Conservation (phyloP, 2,888 invertebrate species). For the Notocelia uddmanniana region DNA sequence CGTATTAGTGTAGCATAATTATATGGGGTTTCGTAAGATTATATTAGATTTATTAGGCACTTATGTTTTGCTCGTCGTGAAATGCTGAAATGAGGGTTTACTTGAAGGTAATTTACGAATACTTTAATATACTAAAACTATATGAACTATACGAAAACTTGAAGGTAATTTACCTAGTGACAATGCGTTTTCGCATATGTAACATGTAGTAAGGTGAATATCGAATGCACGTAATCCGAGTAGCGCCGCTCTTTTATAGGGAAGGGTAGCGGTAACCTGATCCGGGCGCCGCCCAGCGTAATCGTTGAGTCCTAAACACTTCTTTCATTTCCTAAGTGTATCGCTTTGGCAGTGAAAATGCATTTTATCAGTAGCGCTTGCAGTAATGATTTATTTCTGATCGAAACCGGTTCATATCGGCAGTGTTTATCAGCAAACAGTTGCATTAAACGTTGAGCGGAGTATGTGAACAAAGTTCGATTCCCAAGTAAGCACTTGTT, state of each 20-base stretch:
- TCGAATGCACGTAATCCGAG: constrained; percentile 74
- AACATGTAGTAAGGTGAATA: constrained; percentile 53
- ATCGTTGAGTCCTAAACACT: constrained; percentile 60
- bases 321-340: constrained; percentile 82
- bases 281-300: constrained; percentile 70
- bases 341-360: constrained; percentile 65
- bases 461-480: constrained; percentile 39
- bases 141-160: not conserved
- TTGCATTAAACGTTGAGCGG: constrained; percentile 15
- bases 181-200: constrained; percentile 6
- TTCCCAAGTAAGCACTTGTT: constrained; percentile 37
- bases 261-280: constrained; percentile 77
- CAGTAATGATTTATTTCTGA: constrained; percentile 40
- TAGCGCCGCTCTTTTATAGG: constrained; percentile 75
- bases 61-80: too few species aligned
- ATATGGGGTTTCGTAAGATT: not conserved
- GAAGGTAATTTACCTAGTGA: not conserved
- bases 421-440: constrained; percentile 17
- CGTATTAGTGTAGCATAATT: not conserved
- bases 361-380: constrained; percentile 56
- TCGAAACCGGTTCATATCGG: constrained; percentile 25
- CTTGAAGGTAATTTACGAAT: not conserved
- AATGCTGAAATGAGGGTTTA: too few species aligned
- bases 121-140: too few species aligned
- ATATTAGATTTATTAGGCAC: not conserved